Conservation (phyloP, 2,797 vertebrate species). For the Borostomias antarcticus region DNA sequence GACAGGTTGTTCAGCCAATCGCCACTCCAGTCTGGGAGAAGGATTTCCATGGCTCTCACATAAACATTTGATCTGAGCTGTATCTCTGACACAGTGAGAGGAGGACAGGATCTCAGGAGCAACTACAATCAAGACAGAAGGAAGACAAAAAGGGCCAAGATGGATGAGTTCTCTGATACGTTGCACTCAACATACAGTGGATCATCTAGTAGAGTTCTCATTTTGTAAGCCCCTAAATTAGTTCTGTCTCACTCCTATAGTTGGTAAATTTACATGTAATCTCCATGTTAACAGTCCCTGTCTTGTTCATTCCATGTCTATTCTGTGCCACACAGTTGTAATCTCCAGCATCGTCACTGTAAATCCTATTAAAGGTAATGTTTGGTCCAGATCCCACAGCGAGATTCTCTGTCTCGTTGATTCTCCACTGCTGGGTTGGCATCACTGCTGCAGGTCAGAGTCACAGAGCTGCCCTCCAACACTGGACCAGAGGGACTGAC, state of each 20-base stretch:
- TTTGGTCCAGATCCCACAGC: constrained; percentile 24
- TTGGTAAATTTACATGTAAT: background rate
- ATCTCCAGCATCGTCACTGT: background rate
- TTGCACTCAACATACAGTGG: too few relatives aligned
- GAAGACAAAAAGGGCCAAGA: too few relatives aligned
- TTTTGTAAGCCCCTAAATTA: too few relatives aligned
- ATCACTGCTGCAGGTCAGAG: constrained; percentile 57
- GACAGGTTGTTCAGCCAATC: constrained; percentile 38
- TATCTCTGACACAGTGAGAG: constrained; percentile 37
- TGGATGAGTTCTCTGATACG: too few relatives aligned
- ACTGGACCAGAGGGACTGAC: constrained; percentile 47
- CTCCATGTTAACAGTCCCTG: background rate
- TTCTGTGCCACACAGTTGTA: constrained; percentile 20
- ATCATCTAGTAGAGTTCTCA: too few relatives aligned
- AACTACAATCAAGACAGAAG: constrained; percentile 32
- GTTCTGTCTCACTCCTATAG: too few relatives aligned
- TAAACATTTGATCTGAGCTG: constrained; percentile 36
- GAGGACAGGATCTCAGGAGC: too few relatives aligned
- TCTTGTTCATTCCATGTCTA: constrained; percentile 12
- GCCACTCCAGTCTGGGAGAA: constrained; percentile 44
- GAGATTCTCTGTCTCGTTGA: constrained; percentile 8
- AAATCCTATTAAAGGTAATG: constrained; percentile 10
- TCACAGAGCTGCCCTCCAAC: constrained; percentile 59
- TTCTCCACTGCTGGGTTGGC: constrained; percentile 46
- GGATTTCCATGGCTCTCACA: constrained; percentile 59